phyloP scores from a whole-genome alignment of 2,797 vertebrate genomes.

The Fundulus diaphanus region DNA sequence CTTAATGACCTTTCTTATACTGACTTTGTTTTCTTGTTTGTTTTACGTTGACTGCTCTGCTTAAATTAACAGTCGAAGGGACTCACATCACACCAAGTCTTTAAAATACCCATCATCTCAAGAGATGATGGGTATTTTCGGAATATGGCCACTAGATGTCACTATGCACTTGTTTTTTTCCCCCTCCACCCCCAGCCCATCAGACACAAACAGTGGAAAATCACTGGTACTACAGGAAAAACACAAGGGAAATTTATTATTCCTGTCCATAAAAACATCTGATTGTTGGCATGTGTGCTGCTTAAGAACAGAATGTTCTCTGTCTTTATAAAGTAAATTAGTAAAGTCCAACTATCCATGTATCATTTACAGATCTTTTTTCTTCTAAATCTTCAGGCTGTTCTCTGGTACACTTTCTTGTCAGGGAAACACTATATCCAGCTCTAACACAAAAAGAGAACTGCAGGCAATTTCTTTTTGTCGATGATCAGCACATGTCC shows the following conservation, averaged over 20 bases:
- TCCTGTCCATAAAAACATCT: background rate
- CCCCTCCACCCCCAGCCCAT: background rate
- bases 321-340: background rate
- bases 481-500: background rate
- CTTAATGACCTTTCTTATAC: no score
- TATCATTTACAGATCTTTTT: background rate
- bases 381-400: background rate
- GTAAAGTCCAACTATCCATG: background rate
- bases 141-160: slow-evolving; percentile 17
- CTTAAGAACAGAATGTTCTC: background rate
- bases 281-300: slow-evolving; percentile 9
- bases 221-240: slow-evolving; percentile 5
- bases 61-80: no score
- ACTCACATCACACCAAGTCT: background rate
- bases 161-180: background rate
- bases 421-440: background rate
- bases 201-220: slow-evolving; percentile 26
- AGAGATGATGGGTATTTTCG: background rate
- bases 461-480: background rate
- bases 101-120: background rate
- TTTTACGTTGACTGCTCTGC: background rate
- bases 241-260: background rate
- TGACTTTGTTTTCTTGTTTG: no score
- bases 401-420: background rate
- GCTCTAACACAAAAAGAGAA: background rate